phyloP scores from a whole-genome alignment of 2,797 vertebrate genomes.

The Mormyrops boulengeri region DNA sequence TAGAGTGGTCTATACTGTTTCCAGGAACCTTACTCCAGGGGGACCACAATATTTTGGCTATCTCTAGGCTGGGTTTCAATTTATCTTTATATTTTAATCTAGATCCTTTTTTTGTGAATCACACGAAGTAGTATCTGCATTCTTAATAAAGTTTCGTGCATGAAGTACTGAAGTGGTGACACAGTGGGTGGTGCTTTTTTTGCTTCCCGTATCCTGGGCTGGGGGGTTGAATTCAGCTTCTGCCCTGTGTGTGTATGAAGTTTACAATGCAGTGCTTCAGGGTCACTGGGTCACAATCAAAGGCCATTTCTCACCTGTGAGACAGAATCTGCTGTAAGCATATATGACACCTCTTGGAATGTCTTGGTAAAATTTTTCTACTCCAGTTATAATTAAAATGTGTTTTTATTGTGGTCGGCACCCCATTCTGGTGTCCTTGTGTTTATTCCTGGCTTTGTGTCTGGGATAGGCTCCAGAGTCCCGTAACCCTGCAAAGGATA shows the following conservation, averaged over 20 bases:
- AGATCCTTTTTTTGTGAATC: background rate
- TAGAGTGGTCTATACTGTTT: background rate
- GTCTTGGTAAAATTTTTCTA: background rate
- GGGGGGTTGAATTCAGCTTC: too few species aligned
- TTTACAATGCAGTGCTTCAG: too few species aligned
- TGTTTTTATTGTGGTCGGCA: background rate
- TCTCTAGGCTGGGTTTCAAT: background rate
- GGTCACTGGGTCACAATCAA: too few species aligned
- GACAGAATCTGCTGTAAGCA: background rate
- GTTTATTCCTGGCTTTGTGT: background rate
- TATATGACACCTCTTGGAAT: background rate
- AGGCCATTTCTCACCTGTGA: too few species aligned
- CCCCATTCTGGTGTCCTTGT: background rate
- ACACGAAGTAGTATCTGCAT: background rate
- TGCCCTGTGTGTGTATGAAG: too few species aligned
- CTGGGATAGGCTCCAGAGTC: background rate
- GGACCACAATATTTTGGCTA: background rate
- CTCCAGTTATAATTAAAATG: background rate
- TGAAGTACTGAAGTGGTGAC: background rate
- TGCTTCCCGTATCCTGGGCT: background rate
- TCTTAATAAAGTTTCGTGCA: background rate
- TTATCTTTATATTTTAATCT: background rate
- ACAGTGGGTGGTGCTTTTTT: background rate
- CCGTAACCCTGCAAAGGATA: background rate
- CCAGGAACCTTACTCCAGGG: background rate